phyloP scores from a whole-genome alignment of 2,797 vertebrate genomes.

The Helicolenus hilgendorfi region DNA sequence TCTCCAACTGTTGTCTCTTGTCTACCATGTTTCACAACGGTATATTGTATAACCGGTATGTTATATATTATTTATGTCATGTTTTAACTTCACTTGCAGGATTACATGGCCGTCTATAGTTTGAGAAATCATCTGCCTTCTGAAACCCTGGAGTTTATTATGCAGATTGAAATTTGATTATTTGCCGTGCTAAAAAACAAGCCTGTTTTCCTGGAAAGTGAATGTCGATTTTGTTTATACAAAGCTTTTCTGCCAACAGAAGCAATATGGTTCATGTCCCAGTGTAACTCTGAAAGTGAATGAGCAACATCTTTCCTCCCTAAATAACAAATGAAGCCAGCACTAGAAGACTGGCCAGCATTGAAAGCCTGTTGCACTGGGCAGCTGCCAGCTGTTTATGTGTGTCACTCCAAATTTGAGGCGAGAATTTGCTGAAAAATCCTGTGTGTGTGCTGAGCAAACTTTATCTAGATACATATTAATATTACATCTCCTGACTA shows the following conservation, averaged over 20 bases:
- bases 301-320: conserved; percentile 53
- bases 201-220: conserved; percentile 19
- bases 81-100: neutral
- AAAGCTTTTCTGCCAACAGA: conserved; percentile 42
- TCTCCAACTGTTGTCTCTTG: too few species aligned
- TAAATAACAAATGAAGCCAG: conserved; percentile 47
- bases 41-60: neutral
- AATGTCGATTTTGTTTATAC: conserved; percentile 11
- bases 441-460: neutral
- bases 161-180: neutral
- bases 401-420: conserved; percentile 31
- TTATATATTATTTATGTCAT: neutral
- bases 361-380: conserved; percentile 4
- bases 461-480: neutral
- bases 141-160: neutral
- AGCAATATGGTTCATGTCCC: conserved; percentile 62
- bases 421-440: neutral
- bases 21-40: neutral
- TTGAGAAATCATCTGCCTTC: neutral
- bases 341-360: conserved; percentile 23
- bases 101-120: neutral
- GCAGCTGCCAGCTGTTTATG: conserved; percentile 55
- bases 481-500: neutral
- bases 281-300: conserved; percentile 44
- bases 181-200: neutral